Evolutionary conservation across 2,113 vertebrate genomes (phyloP), one percentile per base, ranked within the genome.

Genomic region (Morone chrysops): DNA sequence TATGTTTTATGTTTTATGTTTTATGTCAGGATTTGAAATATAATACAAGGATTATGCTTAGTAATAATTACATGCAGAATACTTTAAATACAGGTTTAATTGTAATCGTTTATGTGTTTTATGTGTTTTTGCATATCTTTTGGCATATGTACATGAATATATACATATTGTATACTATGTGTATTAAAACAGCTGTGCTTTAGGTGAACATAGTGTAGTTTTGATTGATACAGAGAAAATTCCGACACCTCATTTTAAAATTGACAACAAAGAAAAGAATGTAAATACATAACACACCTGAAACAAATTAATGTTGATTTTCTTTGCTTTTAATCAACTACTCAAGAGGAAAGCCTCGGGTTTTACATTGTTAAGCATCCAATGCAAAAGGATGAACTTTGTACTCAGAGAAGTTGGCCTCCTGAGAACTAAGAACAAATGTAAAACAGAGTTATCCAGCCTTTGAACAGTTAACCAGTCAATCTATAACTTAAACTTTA

Each of bases 401-500:
- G 75, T 25, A 61, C 56, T 80, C 22, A 31, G 62, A 57, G 47
- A 70, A 47, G 20, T 61, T 80, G 53, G 2, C 16, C 14, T 4
- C 40, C 7, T 43, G 9, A 61, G 13, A 56, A 69, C 25, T 9
- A n/a, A 72, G 8, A 73, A 75, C 70, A 80, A 83, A 71, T 75
- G 47, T 79, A 60, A 83, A 81, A 79, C 43, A n/a, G 56, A 45
- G 40, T 75, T 62, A 51, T 54, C 43, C 60, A 72, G 73, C 54
- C 50, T 72, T 84, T 50, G 4, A 77, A 75, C 18, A 65, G 73
- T 84, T 60, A 59, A 76, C 59, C 77, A 47, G 75, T 83, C 51
- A 89, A 83, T 87, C 22, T 85, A 2, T 84, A 84, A 88, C 86
- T 50, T 61, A 5, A 36, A 14, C 11, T 86, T 78, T 83, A 95